phyloP scores from a whole-genome alignment of 1,140 invertebrate species.

The Notospermus geniculatus region DNA sequence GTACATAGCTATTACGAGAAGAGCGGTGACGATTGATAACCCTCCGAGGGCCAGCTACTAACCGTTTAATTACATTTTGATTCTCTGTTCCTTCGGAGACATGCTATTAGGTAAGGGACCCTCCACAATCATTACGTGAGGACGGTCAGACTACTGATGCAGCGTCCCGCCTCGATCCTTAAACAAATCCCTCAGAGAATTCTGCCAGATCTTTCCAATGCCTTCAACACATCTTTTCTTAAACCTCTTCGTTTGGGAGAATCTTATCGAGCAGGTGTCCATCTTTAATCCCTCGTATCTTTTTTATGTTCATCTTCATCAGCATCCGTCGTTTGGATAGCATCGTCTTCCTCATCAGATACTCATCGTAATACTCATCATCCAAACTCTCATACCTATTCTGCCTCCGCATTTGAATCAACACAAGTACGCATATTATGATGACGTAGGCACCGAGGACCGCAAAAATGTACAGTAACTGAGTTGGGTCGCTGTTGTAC shows the following conservation, averaged over 20 bases:
- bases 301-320: slow-evolving; percentile 4
- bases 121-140: no score
- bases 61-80: no score
- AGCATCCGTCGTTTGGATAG: background rate
- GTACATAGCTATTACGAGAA: no score
- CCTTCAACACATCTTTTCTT: no score
- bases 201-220: no score
- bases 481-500: background rate
- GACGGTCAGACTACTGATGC: no score
- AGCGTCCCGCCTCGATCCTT: no score
- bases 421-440: background rate
- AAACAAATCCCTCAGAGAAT: no score
- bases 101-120: no score
- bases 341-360: background rate
- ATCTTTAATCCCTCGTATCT: slow-evolving; percentile 4
- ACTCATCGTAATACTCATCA: slow-evolving; percentile 6
- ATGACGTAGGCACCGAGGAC: background rate
- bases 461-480: background rate
- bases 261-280: slow-evolving; percentile 3
- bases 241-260: slow-evolving; percentile 5
- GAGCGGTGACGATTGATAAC: no score
- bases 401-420: background rate
- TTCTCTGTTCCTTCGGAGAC: no score
- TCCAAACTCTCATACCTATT: background rate
- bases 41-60: no score